Conservation (phyloP, 2,113 vertebrate species). For the Stictonetta naevosa region DNA sequence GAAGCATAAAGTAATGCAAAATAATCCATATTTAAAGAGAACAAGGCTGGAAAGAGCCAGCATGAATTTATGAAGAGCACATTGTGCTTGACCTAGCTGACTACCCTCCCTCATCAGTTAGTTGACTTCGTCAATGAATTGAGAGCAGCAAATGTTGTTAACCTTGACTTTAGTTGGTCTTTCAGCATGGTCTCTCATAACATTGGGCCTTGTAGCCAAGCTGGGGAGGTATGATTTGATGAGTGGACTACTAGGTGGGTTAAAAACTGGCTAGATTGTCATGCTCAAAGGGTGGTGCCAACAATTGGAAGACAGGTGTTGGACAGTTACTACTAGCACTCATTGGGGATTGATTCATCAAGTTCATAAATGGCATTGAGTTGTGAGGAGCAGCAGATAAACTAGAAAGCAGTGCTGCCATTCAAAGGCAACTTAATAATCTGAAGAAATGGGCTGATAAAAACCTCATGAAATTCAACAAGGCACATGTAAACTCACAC, state of each 20-base stretch:
- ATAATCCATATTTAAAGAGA: background rate
- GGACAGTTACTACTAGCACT: background rate
- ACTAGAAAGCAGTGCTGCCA: background rate
- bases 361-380: background rate
- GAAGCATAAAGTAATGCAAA: background rate
- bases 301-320: background rate
- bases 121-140: background rate
- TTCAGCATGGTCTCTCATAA: background rate
- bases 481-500: background rate
- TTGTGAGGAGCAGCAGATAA: accelerated
- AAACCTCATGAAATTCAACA: background rate
- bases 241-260: background rate
- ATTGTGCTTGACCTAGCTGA: background rate
- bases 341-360: background rate
- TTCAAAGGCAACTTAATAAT: background rate
- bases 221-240: background rate
- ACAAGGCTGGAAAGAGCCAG: background rate
- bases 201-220: background rate
- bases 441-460: background rate
- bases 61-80: background rate
- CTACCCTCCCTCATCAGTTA: background rate
- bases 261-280: background rate
- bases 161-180: background rate
- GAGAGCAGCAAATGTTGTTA: background rate
- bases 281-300: background rate